Base-by-base conservation (phyloP, 2,113 vertebrate genomes). In the Scytalopus superciliaris region DNA sequence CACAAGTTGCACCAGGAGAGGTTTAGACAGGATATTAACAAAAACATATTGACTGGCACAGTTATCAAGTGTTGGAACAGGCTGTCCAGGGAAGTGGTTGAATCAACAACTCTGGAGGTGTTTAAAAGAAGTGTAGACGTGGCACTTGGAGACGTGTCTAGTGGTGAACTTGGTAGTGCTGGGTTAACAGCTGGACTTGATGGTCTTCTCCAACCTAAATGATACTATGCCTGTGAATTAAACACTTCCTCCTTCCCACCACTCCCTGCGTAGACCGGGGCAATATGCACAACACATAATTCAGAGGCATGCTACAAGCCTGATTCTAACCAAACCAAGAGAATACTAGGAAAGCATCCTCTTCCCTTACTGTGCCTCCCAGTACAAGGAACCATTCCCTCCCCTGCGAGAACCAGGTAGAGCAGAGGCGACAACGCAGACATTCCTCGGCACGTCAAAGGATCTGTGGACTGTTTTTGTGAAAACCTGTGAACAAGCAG, bases 371-470 rank as follows among this genome's bases (percentile, higher is more conserved):
- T 33, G 9, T 0, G 0, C 23, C 18, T 42, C 44, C 11, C 52
- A 27, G 18, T 3, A 35, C 35, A 24, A 19, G 6, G 8, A 72
- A 4, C 13, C 11, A 62, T 10, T 8, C 33, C 19, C 7, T 52
- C 10, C 7, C 6, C 37, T 12, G 5, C 0, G 4, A 84, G 76
- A 47, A 37, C 6, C 49, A 33, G 98, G 98, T 80, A 99, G 98
- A 0, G 97, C 98, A 64, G 98, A 98, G 72, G 98, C 98, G 86
- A 99, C 98, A 87, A 98, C 97, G 98, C 98, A 99, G 96, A 98
- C 96, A 0, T 98, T 98, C 60, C 98, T 98, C 0, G 14, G 76
- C 14, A 42, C 98, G 35, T 98, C 88, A 90, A 94, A 27, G 98
- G 98, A 47, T 98, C 98, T 59, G 25, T 87, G 6, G 96, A 98